These are phyloP conservation scores for Isoperla grammatica DNA, from an alignment of 2,888 invertebrate species.

Conservation along the genomic window DNA sequence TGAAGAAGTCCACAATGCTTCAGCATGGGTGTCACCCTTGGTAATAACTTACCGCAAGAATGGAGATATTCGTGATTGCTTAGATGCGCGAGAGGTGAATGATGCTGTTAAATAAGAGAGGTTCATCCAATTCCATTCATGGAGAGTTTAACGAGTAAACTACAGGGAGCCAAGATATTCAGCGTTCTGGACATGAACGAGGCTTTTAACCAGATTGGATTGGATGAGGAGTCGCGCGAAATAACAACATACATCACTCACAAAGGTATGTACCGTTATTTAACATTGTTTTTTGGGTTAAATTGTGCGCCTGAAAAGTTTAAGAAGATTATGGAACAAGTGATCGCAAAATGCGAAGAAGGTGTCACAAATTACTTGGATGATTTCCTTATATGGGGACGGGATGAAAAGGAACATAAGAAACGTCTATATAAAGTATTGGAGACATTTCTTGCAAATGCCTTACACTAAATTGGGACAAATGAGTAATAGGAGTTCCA, in stretches of 20 bases:
- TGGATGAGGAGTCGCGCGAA: slow-evolving; percentile 36
- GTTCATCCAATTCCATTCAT: slow-evolving; percentile 33
- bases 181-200: slow-evolving; percentile 39
- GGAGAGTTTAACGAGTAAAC: slow-evolving; percentile 30
- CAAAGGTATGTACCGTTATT: slow-evolving; percentile 40
- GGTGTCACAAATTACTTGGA: slow-evolving; percentile 38
- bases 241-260: slow-evolving; percentile 41
- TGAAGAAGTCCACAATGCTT: slow-evolving; percentile 18
- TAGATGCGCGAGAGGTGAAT: slow-evolving; percentile 34
- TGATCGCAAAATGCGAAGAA: slow-evolving; percentile 37
- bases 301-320: slow-evolving; percentile 43
- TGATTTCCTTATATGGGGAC: too few species aligned
- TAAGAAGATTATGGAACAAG: slow-evolving; percentile 40
- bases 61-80: slow-evolving; percentile 31
- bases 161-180: slow-evolving; percentile 33
- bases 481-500: slow-evolving; percentile 35
- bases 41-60: slow-evolving; percentile 33
- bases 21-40: slow-evolving; percentile 31
- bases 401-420: too few species aligned
- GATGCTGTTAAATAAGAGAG: slow-evolving; percentile 32
- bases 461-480: slow-evolving; percentile 34
- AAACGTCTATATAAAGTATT: slow-evolving; percentile 35
- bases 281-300: slow-evolving; percentile 41
- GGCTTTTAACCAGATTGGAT: slow-evolving; percentile 40
- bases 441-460: slow-evolving; percentile 40